These are phyloP conservation scores for Drosophila saltans DNA, from an alignment of 1,140 invertebrate genomes.

Conservation along the genomic window DNA sequence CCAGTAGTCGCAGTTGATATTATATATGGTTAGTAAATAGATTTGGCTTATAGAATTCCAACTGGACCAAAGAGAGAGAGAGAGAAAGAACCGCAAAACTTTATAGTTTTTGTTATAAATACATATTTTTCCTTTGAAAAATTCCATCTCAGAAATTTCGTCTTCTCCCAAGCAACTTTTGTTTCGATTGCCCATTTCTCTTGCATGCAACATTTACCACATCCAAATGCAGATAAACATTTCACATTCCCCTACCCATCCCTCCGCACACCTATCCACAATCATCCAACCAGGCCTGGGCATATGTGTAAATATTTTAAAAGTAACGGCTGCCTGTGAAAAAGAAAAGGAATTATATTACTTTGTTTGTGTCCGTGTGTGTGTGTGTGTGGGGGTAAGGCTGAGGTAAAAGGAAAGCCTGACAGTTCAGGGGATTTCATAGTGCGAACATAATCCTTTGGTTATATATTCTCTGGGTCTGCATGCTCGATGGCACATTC, in stretches of 20 bases:
- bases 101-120: not conserved
- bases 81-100: not conserved
- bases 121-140: too few relatives aligned
- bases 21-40: constrained; percentile 25
- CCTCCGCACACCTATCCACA: too few relatives aligned
- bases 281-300: not conserved
- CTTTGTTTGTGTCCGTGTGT: constrained; percentile 17
- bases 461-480: constrained; percentile 32
- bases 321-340: constrained; percentile 28
- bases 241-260: too few relatives aligned
- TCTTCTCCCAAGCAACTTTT: constrained; percentile 1
- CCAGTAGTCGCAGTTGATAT: constrained; percentile 56
- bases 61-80: not conserved
- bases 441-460: constrained; percentile 60
- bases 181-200: constrained; percentile 4
- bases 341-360: constrained; percentile 45
- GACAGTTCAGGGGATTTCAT: constrained; percentile 59
- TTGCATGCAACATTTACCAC: constrained; percentile 9
- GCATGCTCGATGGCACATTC: too few relatives aligned
- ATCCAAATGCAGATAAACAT: constrained; percentile 19
- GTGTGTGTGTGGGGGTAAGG: constrained; percentile 37
- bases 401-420: constrained; percentile 43
- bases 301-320: constrained; percentile 60
- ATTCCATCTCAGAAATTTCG: not conserved
- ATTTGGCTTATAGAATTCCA: constrained; percentile 14